Conservation (phyloP, 1,140 invertebrate genomes). For the Microplitis demolitor region DNA sequence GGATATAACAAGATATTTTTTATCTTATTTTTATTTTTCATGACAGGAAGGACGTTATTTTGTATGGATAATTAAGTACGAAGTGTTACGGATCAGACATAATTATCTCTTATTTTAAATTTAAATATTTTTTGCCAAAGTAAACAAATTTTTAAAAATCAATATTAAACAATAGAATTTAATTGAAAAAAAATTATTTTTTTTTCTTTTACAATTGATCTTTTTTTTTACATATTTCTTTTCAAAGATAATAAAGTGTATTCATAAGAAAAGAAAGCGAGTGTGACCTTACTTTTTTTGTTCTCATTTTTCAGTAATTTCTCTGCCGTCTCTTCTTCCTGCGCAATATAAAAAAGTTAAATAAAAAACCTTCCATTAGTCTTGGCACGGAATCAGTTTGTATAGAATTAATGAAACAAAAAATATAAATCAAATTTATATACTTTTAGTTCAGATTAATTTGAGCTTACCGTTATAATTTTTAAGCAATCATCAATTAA, state of each 20-base stretch:
- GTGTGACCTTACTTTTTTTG: neutral
- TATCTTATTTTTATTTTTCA: neutral
- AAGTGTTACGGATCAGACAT: slow-evolving; percentile 6
- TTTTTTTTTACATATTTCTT: neutral
- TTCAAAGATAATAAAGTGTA: neutral
- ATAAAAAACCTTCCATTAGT: neutral
- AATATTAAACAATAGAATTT: neutral
- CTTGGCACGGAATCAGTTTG: neutral
- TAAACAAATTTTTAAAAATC: neutral
- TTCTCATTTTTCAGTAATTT: neutral
- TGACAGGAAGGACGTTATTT: slow-evolving; percentile 7
- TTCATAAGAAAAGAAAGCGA: slow-evolving; percentile 15
- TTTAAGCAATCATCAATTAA: too few species aligned
- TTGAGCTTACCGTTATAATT: neutral
- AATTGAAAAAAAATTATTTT: too few species aligned
- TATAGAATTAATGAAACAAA: neutral
- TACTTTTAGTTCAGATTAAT: too few species aligned
- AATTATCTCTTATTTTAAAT: neutral
- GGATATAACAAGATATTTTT: neutral
- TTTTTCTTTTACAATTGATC: neutral
- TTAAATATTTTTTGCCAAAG: neutral
- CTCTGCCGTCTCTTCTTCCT: neutral
- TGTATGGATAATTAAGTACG: neutral
- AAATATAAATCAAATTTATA: neutral
- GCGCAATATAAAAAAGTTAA: neutral